Percentiles rank a stretch among this genome's conserved stretches.
Conservation (phyloP, 2,888 invertebrate genomes). For the Sepiola atlantica region DNA sequence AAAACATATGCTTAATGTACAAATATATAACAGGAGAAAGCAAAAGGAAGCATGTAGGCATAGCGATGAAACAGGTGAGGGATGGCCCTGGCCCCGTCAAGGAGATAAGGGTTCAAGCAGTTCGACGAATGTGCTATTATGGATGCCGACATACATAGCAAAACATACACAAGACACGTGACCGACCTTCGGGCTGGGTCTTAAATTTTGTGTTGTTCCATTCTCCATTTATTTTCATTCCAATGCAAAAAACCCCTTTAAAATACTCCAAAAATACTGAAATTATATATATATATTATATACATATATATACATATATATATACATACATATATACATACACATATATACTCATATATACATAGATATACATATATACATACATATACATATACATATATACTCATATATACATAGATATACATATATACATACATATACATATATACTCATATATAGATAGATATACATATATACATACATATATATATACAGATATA, state of each 20-base stretch:
- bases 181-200: too few relatives aligned
- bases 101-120: neutral
- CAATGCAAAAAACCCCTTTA: too few relatives aligned
- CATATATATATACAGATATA: neutral
- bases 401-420: neutral
- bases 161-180: neutral
- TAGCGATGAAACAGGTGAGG: neutral
- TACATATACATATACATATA: too few relatives aligned
- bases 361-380: too few relatives aligned
- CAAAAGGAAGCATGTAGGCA: too few relatives aligned
- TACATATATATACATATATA: too few relatives aligned
- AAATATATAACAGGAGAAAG: neutral
- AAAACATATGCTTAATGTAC: neutral
- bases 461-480: neutral
- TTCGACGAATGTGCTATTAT: neutral
- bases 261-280: too few relatives aligned
- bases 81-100: neutral
- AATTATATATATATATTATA: too few relatives aligned
- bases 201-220: too few relatives aligned
- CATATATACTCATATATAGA: neutral
- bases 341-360: too few relatives aligned
- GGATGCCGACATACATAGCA: neutral
- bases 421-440: neutral
- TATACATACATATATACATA: too few relatives aligned
- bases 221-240: too few relatives aligned